Evolutionary conservation across 2,797 vertebrate species (phyloP).

Genomic region (Anniella stebbinsi): DNA sequence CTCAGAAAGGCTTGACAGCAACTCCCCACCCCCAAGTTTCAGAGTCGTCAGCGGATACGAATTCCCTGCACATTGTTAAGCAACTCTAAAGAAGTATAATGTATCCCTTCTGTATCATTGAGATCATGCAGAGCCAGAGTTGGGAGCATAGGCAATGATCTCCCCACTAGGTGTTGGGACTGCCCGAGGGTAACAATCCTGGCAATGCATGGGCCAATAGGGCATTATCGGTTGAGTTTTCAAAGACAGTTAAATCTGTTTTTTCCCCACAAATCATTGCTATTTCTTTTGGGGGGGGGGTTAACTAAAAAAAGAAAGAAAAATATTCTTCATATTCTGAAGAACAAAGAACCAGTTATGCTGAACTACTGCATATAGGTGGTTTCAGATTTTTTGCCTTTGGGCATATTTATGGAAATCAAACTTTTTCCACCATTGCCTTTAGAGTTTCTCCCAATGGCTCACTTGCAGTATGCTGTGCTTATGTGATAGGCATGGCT

Average conservation of each 20-base stretch:
- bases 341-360: conserved; percentile 16
- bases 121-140: background rate
- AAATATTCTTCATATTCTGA: background rate
- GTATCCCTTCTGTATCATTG: background rate
- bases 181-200: background rate
- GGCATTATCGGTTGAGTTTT: background rate
- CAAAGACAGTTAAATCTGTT: background rate
- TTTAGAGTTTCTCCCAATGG: background rate
- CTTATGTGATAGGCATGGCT: background rate
- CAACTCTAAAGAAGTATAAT: background rate
- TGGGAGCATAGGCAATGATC: background rate
- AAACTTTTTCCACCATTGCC: background rate
- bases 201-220: background rate
- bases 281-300: background rate
- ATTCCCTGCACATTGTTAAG: background rate
- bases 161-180: background rate
- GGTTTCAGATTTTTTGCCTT: conserved; percentile 19
- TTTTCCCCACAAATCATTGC: background rate
- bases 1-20: background rate
- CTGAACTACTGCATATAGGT: background rate
- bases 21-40: background rate
- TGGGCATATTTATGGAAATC: conserved; percentile 15
- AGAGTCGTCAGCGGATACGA: background rate
- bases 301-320: background rate
- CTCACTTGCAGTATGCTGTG: background rate